These are phyloP conservation scores for Erinaceus europaeus DNA, from an alignment of 2,113 vertebrate species.

Conservation along the genomic window DNA sequence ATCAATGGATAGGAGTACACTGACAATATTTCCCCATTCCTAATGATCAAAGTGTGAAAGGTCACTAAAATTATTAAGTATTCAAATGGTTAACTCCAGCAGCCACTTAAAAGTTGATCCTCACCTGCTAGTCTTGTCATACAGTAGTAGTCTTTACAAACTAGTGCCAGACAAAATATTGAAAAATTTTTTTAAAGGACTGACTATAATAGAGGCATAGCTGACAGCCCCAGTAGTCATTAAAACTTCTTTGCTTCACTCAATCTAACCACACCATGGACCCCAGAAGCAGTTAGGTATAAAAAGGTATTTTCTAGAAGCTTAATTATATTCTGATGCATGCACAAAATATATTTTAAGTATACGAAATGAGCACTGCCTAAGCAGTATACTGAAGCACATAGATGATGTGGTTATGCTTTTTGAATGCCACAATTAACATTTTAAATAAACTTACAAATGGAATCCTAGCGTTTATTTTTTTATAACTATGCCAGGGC, in stretches of 20 bases:
- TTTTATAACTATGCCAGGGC: too few relatives aligned
- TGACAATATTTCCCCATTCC: constrained; percentile 45
- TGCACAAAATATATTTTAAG: constrained; percentile 38
- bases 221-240: constrained; percentile 6
- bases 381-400: not conserved
- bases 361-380: not conserved
- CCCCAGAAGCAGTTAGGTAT: constrained; percentile 74
- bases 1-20: constrained; percentile 70
- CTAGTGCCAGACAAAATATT: constrained; percentile 63
- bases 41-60: constrained; percentile 58
- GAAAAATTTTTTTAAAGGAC: not conserved
- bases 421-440: not conserved
- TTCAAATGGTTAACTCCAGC: constrained; percentile 54
- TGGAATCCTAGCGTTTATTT: too few relatives aligned
- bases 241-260: constrained; percentile 18
- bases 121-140: constrained; percentile 55
- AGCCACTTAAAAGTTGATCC: constrained; percentile 66
- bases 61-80: constrained; percentile 43
- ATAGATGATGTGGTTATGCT: not conserved
- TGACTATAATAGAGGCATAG: constrained; percentile 23
- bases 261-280: constrained; percentile 57
- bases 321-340: constrained; percentile 60
- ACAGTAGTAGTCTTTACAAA: constrained; percentile 77
- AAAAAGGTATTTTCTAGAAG: constrained; percentile 71
- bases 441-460: too few relatives aligned